Percentiles rank a stretch among this genome's conserved stretches.
These are phyloP conservation scores for Linnaemya tessellans DNA, from an alignment of 2,888 invertebrate species.

Conservation along the genomic window DNA sequence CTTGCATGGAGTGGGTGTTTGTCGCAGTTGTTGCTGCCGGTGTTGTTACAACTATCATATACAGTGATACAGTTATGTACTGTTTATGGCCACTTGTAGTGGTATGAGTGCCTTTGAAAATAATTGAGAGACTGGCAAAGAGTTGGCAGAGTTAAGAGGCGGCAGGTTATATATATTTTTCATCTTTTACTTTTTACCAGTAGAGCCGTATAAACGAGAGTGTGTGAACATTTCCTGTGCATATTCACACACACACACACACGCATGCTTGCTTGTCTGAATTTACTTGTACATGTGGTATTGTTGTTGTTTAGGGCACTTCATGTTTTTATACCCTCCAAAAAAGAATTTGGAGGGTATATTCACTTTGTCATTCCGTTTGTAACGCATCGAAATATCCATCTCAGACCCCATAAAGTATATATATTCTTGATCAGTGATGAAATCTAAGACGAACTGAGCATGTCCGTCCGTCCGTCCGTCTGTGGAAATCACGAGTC, in stretches of 20 bases:
- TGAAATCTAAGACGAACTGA: no score
- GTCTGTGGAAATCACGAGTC: no score
- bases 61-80: slow-evolving; percentile 35
- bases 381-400: no score
- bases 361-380: no score
- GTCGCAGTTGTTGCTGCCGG: slow-evolving; percentile 53
- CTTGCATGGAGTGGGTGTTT: slow-evolving; percentile 55
- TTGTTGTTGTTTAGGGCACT: slow-evolving; percentile 65
- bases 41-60: slow-evolving; percentile 54
- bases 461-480: no score
- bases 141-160: neutral
- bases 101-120: slow-evolving; percentile 7
- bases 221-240: slow-evolving; percentile 6
- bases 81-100: slow-evolving; percentile 41
- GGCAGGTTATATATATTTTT: slow-evolving; percentile 8
- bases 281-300: slow-evolving; percentile 28
- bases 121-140: neutral
- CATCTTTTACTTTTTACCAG: slow-evolving; percentile 26
- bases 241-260: neutral
- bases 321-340: slow-evolving; percentile 60
- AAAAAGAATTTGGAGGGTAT: no score
- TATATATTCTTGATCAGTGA: no score
- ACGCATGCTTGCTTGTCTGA: neutral
- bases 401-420: no score
- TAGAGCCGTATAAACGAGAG: slow-evolving; percentile 27